Percentiles rank a stretch among this genome's conserved stretches.
Conservation (phyloP, 1,140 invertebrate genomes). For the Caenorhabditis inopinata region DNA sequence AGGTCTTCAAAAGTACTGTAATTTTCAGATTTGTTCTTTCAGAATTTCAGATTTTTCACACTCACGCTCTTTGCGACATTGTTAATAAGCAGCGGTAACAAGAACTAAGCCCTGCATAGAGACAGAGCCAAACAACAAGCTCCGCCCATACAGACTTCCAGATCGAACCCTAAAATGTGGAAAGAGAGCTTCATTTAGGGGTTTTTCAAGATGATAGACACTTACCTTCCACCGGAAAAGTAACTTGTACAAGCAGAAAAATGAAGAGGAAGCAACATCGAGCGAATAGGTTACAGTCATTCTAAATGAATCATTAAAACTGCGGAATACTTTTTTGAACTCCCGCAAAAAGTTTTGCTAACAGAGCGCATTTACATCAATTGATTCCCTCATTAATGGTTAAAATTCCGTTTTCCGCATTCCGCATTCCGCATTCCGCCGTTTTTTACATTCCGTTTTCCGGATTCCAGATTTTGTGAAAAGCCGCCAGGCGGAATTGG, state of each 20-base stretch:
- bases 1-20: constrained; percentile 60
- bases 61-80: constrained; percentile 24
- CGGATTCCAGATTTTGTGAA: no score
- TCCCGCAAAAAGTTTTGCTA: no score
- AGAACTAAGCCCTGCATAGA: constrained; percentile 32
- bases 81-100: constrained; percentile 8
- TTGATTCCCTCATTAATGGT: no score
- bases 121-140: constrained; percentile 4
- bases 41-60: not conserved
- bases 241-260: constrained; percentile 35
- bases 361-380: no score
- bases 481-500: no score
- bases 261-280: constrained; percentile 40
- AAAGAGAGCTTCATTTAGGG: not conserved
- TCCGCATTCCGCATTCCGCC: no score
- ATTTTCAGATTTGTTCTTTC: not conserved
- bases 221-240: constrained; percentile 45
- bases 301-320: not conserved
- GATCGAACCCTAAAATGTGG: constrained; percentile 36
- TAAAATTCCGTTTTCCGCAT: no score
- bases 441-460: no score
- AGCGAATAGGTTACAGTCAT: constrained; percentile 47
- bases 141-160: constrained; percentile 41
- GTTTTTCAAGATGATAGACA: no score
- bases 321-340: not conserved